These are phyloP conservation scores for Xylota segnis DNA, from an alignment of 2,888 invertebrate genomes.

Conservation along the genomic window DNA sequence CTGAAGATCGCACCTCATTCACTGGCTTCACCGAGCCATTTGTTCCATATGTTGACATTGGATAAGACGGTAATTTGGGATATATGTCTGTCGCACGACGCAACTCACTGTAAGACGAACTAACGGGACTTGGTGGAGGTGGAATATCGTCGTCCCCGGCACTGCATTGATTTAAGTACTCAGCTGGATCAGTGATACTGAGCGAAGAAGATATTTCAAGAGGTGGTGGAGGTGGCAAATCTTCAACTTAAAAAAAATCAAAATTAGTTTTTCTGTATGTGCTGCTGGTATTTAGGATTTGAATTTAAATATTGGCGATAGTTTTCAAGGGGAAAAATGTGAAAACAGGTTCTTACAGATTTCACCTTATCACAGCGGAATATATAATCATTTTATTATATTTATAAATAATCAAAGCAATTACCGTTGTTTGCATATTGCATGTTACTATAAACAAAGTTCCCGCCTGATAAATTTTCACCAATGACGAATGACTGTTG, in stretches of 20 bases:
- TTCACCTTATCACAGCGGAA: no score
- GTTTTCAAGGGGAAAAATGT: no score
- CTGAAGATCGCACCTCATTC: background rate
- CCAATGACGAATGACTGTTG: conserved; percentile 85
- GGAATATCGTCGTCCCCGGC: conserved; percentile 87
- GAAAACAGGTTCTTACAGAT: background rate
- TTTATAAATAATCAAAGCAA: background rate
- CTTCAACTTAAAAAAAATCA: conserved; percentile 78
- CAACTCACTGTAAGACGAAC: conserved; percentile 95
- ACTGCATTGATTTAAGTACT: conserved; percentile 70
- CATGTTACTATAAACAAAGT: conserved; percentile 62
- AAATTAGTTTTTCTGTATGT: background rate
- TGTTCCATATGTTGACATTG: conserved; percentile 45
- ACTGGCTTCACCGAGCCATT: conserved; percentile 15
- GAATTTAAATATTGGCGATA: no score
- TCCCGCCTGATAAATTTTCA: conserved; percentile 84
- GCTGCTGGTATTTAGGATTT: background rate
- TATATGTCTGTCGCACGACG: conserved; percentile 91
- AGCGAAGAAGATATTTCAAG: conserved; percentile 85
- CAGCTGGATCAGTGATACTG: conserved; percentile 84
- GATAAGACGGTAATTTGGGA: conserved; percentile 81
- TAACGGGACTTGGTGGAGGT: conserved; percentile 95
- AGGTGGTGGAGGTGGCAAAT: conserved; percentile 88
- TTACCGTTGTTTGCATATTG: conserved; percentile 62
- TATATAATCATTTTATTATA: no score